Evolutionary conservation across 2,888 invertebrate species (phyloP), one percentile per base, ranked within the genome.

Genomic region (Electrophaes corylata): DNA sequence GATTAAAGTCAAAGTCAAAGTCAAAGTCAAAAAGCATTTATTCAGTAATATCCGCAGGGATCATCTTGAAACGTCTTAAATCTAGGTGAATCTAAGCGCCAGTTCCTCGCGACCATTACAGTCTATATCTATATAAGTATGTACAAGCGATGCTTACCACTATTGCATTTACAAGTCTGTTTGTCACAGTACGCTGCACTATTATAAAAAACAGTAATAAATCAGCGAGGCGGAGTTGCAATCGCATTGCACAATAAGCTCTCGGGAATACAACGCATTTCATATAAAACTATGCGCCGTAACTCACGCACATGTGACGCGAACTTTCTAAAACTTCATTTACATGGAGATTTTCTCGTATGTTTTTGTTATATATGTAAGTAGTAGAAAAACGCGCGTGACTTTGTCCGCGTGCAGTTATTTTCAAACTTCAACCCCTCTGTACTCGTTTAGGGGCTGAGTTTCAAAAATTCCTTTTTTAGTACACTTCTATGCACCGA

Each of bases 281-380:
- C 50, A 61, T 61, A 53, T 50, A 53, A 60, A 61, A 57, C 53
- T 57, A 57, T 57, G 31, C 60, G 33, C 60, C n/a, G 48, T 60
- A 60, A 60, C 55, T 60, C 60, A 51, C 11, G 50, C 43, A 43
- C 47, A 48, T 60, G 55, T 47, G 59, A 49, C 47, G 39, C 45
- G 23, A 26, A 57, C 35, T 37, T 16, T 16, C 14, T 16, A 37
- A 16, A 37, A 10, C 16, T 37, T 8, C 10, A 37, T 37, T 35
- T 37, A 37, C 8, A 37, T 37, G 37, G 16, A 14, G 8, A 8
- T 0, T 37, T 16, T 37, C 0, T 35, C 14, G 35, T 35, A 12
- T 12, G 35, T 3, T 20, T 5, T 20, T 20, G 3, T 20, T 4
- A 20, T n/a, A n/a, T n/a, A n/a, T n/a, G n/a, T n/a, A n/a, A n/a